Percentiles rank a stretch among this genome's conserved stretches.
Conservation (phyloP, 2,113 vertebrate species). For the Mobula birostris region DNA sequence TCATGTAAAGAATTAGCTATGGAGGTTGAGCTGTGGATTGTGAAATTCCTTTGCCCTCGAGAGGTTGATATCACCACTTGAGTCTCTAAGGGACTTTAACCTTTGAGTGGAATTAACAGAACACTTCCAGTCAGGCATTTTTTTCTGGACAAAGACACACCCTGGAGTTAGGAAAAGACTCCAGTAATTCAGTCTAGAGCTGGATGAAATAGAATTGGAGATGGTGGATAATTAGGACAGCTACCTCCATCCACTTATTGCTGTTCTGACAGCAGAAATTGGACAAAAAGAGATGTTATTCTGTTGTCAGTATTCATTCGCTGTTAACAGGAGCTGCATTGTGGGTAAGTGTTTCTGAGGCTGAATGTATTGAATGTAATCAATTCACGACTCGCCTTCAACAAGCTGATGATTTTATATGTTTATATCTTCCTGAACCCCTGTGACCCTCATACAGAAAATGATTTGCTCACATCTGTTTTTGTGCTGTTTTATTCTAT, state of each 20-base stretch:
- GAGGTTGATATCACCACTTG: too few species aligned
- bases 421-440: background rate
- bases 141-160: background rate
- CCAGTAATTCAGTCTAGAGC: background rate
- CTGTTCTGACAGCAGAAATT: background rate
- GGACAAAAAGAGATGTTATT: background rate
- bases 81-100: background rate
- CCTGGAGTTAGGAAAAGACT: background rate
- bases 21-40: too few species aligned
- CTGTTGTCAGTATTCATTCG: background rate
- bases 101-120: background rate
- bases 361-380: background rate
- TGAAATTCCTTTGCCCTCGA: too few species aligned
- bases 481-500: background rate
- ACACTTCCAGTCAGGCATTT: background rate
- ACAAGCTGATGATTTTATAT: background rate
- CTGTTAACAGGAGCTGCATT: background rate
- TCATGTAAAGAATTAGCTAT: too few species aligned
- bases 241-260: background rate
- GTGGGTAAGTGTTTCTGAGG: background rate
- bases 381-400: background rate
- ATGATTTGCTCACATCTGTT: background rate
- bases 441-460: background rate
- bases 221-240: background rate
- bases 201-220: background rate